phyloP scores from a whole-genome alignment of 2,113 vertebrate species.

The Mesembrinibis cayennensis region DNA sequence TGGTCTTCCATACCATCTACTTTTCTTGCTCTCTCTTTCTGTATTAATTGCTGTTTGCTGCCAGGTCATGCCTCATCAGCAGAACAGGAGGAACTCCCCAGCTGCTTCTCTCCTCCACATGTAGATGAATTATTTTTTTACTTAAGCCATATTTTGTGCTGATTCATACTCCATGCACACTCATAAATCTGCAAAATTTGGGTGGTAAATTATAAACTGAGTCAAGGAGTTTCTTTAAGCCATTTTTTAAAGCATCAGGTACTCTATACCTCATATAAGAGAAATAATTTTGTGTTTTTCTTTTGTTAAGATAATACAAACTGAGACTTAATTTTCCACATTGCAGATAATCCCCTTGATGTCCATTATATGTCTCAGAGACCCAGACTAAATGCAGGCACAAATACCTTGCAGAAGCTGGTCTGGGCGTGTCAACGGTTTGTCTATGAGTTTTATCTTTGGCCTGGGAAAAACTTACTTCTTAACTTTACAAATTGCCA shows the following conservation, averaged over 20 bases:
- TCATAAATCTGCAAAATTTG: neutral
- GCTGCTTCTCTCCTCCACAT: neutral
- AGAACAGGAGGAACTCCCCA: neutral
- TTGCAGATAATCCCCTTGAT: neutral
- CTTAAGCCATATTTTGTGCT: neutral
- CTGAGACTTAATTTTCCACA: neutral
- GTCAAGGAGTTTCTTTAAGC: neutral
- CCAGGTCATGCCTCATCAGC: neutral
- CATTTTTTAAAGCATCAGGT: neutral
- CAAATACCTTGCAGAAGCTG: neutral
- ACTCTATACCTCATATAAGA: neutral
- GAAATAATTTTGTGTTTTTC: neutral
- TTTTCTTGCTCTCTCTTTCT: neutral
- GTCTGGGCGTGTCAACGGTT: neutral
- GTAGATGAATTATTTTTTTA: neutral
- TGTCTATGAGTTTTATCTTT: neutral
- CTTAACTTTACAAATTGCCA: neutral
- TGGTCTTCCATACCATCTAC: neutral
- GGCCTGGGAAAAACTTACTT: neutral
- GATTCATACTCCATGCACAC: neutral
- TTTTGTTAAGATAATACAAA: neutral
- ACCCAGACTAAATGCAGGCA: neutral
- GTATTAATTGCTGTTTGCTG: neutral
- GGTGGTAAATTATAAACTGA: neutral
- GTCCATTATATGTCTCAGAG: neutral